Base-by-base conservation (phyloP, 1,140 invertebrate genomes). In the Drosophila subobscura region DNA sequence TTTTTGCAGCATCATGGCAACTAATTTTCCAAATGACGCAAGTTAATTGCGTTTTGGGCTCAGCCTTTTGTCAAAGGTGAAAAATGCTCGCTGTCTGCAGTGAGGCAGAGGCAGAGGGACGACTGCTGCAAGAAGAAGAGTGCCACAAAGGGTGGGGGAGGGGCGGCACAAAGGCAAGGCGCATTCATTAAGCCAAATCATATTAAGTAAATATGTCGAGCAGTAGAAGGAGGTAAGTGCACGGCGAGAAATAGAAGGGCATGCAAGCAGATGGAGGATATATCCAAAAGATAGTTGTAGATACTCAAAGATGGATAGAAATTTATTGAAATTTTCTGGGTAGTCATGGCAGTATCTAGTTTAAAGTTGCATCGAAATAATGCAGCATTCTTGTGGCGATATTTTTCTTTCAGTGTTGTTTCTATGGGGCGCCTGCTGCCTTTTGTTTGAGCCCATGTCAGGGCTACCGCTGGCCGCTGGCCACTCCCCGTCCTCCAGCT, bases 11-110 rank as follows among this genome's bases (percentile, higher is more conserved):
- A 86, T 86, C 83, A 88, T 88, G 83, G 59, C 78, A 78, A 75
- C 83, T 83, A 86, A 88, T 81, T 86, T 86, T 81, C 81, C 75
- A 88, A 78, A 86, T 86, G 78, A 88, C 78, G 83, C 78, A 86
- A 81, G 83, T 81, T 81, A 86, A 86, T 81, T 86, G 78, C 70
- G 57, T 61, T 37, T 12, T 54, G 51, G 65, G 47, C 63, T 12
- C 60, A 64, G 67, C 64, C 76, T 72, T 72, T 84, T 85, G 80
- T 83, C 76, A 86, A 77, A 86, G 77, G 81, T 86, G 73, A 85
- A 85, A 74, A 85, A 86, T 77, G 57, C 65, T 47, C 61, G 57
- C 25, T 27, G 25, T 27, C 25, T 27, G 25, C 25, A 27, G 5
- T 27, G 57, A 33, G 67, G 27, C 23, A 5, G n/a, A 3, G 16